Evolutionary conservation across 1,140 invertebrate species (phyloP).

Genomic region (Lepidostoma basale): DNA sequence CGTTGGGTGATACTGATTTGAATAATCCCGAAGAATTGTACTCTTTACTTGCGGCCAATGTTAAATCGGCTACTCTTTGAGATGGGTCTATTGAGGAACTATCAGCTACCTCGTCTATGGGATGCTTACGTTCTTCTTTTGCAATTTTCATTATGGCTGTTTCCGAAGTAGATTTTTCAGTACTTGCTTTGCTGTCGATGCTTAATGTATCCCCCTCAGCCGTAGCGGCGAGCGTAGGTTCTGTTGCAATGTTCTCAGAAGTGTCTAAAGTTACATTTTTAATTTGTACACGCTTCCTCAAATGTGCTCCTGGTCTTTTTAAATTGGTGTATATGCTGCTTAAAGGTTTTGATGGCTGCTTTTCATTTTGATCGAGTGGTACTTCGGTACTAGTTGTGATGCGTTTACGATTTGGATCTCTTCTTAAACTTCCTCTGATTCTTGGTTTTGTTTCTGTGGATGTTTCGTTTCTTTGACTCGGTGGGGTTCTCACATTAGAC

Average conservation of each 20-base stretch:
- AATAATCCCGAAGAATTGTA: conserved; percentile 65
- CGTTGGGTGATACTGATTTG: conserved; percentile 58
- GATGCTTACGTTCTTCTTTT: conserved; percentile 52
- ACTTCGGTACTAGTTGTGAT: conserved; percentile 44
- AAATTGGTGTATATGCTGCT: conserved; percentile 38
- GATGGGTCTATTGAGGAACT: conserved; percentile 57
- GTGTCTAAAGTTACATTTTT: conserved; percentile 49
- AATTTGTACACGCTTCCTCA: conserved; percentile 32
- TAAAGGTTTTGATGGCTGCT: conserved; percentile 22
- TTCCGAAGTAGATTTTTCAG: conserved; percentile 58
- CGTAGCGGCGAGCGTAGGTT: background rate
- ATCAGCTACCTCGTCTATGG: conserved; percentile 50
- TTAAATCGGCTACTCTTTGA: conserved; percentile 65
- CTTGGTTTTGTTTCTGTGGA: conserved; percentile 34
- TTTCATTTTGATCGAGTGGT: conserved; percentile 19
- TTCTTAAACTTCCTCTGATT: conserved; percentile 32
- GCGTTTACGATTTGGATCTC: conserved; percentile 46
- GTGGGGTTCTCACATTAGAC: background rate
- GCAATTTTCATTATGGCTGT: conserved; percentile 63
- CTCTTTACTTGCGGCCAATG: conserved; percentile 63
- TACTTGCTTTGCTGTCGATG: conserved; percentile 51
- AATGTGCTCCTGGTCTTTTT: conserved; percentile 30
- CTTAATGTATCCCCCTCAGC: background rate
- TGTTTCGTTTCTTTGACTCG: conserved; percentile 1
- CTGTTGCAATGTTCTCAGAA: conserved; percentile 47